Evolutionary conservation across 2,113 vertebrate genomes (phyloP).

Genomic region (Eptesicus fuscus): DNA sequence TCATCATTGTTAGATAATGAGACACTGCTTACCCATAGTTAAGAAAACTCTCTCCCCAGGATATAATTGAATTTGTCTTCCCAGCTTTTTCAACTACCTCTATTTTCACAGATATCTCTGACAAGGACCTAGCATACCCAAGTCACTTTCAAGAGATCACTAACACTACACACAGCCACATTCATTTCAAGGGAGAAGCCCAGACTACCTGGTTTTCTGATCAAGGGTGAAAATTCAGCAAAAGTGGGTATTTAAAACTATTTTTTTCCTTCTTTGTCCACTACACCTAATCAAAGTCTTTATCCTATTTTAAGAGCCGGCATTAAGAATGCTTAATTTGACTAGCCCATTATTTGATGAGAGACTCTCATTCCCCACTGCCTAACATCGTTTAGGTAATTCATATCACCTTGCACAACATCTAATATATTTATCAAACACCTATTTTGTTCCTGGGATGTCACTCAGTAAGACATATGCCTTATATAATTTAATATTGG

Average conservation of each 20-base stretch:
- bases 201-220: background rate
- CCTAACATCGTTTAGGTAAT: background rate
- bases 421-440: background rate
- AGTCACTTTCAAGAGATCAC: background rate
- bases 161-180: background rate
- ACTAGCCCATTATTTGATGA: background rate
- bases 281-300: background rate
- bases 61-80: background rate
- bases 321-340: background rate
- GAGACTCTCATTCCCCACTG: background rate
- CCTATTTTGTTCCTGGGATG: background rate
- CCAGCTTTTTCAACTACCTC: background rate
- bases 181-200: background rate
- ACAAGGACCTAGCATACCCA: background rate
- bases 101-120: background rate
- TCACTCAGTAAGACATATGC: background rate
- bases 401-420: background rate
- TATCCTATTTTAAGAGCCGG: background rate
- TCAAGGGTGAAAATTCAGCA: background rate
- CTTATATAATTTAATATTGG: background rate
- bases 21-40: accelerated
- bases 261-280: background rate
- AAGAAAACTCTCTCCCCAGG: background rate
- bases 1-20: background rate
- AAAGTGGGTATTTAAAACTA: background rate